Evolutionary conservation across 2,888 invertebrate species (phyloP), one percentile per base, ranked within the genome.

Genomic region (Pollenia griseotomentosa): DNA sequence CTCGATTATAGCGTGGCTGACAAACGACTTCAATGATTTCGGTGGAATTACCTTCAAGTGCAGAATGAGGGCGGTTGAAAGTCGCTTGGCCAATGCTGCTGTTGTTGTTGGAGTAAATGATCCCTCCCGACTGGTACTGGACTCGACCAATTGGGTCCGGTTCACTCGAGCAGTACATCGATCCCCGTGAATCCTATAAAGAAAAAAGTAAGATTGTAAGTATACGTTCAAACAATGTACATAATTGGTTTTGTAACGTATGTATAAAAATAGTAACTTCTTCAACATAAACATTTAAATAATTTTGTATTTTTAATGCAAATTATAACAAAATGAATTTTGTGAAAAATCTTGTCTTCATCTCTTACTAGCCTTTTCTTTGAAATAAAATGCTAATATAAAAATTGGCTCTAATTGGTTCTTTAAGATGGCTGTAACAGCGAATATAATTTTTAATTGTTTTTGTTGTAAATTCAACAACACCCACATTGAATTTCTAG

Each of bases 141-240:
- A 93, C 89, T 93, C 93, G 90, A 93, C 93, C 90, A 93, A 90
- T 89, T 93, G 93, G 92, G 93, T 93, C 92, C 93, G 93, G 93
- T 93, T 93, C 92, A 93, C 93, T 92, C 92, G 93, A 90, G 93
- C 93, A 92, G 93, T 93, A 92, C 89, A 93, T 89, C 91, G 93
- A 92, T 92, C 93, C 93, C 93, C 93, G 92, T 91, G 93, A 93
- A 93, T 92, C 93, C 93, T 93, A 83, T 8, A 89, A 88, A 0
- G 3, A 70, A n/a, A 51, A 65, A 57, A 51, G 16, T 5, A 1
- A 66, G 19, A 14, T n/a, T 46, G 5, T 33, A 33, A 23, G 16
- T 63, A 3, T 23, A n/a, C 2, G 23, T 23, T 23, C n/a, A n/a
- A n/a, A n/a, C n/a, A n/a, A n/a, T 23, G 23, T 19, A 19, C 23